phyloP scores from a whole-genome alignment of 2,113 vertebrate species.

The Eurypyga helias region DNA sequence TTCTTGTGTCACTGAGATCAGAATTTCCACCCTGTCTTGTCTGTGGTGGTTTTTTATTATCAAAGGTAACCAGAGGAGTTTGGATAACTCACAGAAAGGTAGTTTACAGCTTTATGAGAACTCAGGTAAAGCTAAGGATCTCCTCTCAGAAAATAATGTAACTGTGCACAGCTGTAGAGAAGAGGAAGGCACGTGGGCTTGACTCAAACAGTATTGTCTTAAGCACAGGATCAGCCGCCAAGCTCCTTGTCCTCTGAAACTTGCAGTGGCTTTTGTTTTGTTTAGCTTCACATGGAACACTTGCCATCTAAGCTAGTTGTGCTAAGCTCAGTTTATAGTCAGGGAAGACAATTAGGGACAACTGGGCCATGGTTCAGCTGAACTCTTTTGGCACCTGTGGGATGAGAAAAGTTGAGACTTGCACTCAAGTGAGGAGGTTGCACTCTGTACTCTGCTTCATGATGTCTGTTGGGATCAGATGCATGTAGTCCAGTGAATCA shows the following conservation, averaged over 20 bases:
- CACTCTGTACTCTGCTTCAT: neutral
- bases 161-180: neutral
- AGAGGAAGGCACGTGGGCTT: neutral
- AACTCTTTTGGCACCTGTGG: neutral
- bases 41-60: neutral
- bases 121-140: neutral
- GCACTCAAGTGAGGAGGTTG: neutral
- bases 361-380: neutral
- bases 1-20: neutral
- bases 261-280: neutral
- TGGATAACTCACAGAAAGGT: neutral
- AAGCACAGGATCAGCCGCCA: neutral
- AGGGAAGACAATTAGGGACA: neutral
- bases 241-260: neutral
- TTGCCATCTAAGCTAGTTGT: neutral
- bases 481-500: neutral
- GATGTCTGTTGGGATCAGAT: neutral
- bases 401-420: neutral
- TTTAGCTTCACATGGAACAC: neutral
- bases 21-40: neutral
- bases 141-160: neutral
- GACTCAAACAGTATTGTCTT: neutral
- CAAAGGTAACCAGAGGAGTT: neutral
- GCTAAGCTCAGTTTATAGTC: neutral
- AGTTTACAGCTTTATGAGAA: neutral